Evolutionary conservation across 92 coral and sea anemone species (phyloP).

Genomic region (Actinernus sp.): DNA sequence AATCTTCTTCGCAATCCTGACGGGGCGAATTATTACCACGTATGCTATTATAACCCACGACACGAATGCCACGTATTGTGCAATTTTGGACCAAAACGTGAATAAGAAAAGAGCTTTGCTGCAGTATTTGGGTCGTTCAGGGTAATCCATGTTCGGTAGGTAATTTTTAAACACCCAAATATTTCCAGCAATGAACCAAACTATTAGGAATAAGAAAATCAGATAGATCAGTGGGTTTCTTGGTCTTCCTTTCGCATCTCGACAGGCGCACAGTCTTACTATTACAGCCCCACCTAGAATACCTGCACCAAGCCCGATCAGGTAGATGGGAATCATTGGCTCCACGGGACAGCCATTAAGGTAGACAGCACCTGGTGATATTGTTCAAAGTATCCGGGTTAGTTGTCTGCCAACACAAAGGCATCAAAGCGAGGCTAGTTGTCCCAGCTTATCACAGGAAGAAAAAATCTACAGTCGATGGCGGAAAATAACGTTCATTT

Average conservation of each 20-base stretch:
- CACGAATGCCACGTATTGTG: neutral
- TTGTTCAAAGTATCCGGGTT: neutral
- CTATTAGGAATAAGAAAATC: neutral
- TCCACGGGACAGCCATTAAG: neutral
- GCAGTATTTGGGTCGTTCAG: neutral
- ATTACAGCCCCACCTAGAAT: neutral
- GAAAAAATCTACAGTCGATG: too few relatives aligned
- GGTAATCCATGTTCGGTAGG: neutral
- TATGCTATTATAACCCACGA: neutral
- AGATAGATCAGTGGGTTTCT: neutral
- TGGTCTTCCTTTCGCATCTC: neutral
- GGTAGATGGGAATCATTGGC: slow-evolving; percentile 2
- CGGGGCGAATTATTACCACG: neutral
- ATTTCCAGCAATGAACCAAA: slow-evolving; percentile 1
- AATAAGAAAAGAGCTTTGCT: neutral
- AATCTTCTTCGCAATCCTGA: neutral
- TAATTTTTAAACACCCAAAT: neutral
- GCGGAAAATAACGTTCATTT: too few relatives aligned
- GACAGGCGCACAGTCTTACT: neutral
- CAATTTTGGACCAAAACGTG: slow-evolving; percentile 2
- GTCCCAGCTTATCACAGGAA: too few relatives aligned
- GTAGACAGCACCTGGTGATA: neutral
- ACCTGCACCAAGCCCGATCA: neutral
- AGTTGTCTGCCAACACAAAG: too few relatives aligned
- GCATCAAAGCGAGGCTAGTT: too few relatives aligned